Conservation (phyloP, 2,888 invertebrate species). For the Pilophorus perplexus region DNA sequence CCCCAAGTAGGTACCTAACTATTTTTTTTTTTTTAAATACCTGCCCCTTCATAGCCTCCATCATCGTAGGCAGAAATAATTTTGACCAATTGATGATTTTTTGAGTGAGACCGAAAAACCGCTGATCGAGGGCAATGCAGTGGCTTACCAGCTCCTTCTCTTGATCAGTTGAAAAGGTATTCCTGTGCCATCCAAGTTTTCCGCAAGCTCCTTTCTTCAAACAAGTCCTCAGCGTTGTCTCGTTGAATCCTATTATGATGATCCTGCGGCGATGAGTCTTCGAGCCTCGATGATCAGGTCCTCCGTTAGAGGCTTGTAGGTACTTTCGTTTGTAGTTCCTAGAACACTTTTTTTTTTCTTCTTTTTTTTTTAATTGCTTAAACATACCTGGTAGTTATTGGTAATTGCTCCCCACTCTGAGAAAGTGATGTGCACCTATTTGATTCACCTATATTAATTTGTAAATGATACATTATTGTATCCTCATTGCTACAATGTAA, state of each 20-base stretch:
- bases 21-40: not conserved
- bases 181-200: slow-evolving; percentile 23
- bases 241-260: slow-evolving; percentile 19
- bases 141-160: slow-evolving; percentile 28
- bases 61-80: not conserved
- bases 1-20: not conserved
- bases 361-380: not conserved
- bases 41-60: not conserved
- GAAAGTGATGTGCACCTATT: not conserved
- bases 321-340: slow-evolving; percentile 22
- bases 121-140: slow-evolving; percentile 24
- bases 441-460: not conserved
- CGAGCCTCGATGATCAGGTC: slow-evolving; percentile 3
- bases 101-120: slow-evolving; percentile 17
- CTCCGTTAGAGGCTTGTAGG: slow-evolving; percentile 24
- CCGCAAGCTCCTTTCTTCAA: slow-evolving; percentile 19
- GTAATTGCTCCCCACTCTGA: not conserved
- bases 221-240: slow-evolving; percentile 3
- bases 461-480: slow-evolving; percentile 2
- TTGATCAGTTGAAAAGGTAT: slow-evolving; percentile 15
- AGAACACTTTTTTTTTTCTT: too few relatives aligned
- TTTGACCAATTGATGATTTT: not conserved
- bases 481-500: slow-evolving; percentile 4
- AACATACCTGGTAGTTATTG: slow-evolving; percentile 5
- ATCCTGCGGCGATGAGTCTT: not conserved